A percentile compares a stretch with the other conserved stretches of the same genome.
Conservation (phyloP, 2,888 invertebrate genomes). For the Atrina japonica region DNA sequence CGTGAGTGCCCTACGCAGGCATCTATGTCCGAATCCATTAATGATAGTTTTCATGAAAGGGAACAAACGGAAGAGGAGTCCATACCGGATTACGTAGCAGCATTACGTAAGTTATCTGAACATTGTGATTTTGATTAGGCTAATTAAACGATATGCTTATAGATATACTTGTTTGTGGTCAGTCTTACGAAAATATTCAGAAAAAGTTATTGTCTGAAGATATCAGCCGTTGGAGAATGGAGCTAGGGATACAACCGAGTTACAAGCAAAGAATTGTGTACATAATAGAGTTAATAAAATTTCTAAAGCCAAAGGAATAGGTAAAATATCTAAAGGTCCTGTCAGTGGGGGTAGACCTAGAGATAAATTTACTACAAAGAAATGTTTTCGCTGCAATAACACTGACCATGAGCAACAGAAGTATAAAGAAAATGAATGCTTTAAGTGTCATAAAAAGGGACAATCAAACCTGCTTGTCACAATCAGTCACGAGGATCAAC, state of each 20-base stretch:
- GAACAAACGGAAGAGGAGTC: slow-evolving; percentile 22
- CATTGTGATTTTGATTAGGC: slow-evolving; percentile 25
- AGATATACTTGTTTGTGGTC: slow-evolving; percentile 36
- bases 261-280: slow-evolving; percentile 7
- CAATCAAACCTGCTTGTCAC: slow-evolving; percentile 11
- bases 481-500: too few relatives aligned
- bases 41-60: slow-evolving; percentile 24
- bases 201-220: slow-evolving; percentile 14
- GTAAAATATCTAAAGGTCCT: not conserved
- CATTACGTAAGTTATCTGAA: slow-evolving; percentile 36
- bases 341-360: not conserved
- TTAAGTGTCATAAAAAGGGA: slow-evolving; percentile 23
- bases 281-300: not conserved
- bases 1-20: not conserved
- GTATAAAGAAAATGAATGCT: slow-evolving; percentile 21
- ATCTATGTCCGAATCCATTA: too few relatives aligned
- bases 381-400: slow-evolving; percentile 26
- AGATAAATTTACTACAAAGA: not conserved
- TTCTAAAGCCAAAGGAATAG: not conserved
- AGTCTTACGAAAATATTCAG: slow-evolving; percentile 29
- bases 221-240: slow-evolving; percentile 29
- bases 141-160: slow-evolving; percentile 13
- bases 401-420: slow-evolving; percentile 17
- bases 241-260: slow-evolving; percentile 13
- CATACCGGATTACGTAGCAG: slow-evolving; percentile 12